Evolutionary conservation across 2,113 vertebrate species (phyloP).

Genomic region (Nycticebus coucang): DNA sequence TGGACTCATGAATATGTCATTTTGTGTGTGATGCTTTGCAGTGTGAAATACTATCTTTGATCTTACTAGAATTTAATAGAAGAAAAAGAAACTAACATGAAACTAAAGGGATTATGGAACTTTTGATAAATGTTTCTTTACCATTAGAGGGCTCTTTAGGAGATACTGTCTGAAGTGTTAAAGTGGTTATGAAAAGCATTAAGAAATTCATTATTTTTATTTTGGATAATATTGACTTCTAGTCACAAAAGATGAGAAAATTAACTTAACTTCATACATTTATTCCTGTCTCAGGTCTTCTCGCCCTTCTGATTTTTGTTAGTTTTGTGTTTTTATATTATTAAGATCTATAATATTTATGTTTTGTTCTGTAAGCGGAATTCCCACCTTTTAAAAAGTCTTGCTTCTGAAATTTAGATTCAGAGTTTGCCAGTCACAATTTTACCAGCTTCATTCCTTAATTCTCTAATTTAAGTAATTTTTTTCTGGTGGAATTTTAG

Average conservation of each 20-base stretch:
- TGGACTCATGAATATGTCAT: neutral
- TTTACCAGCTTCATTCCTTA: constrained; percentile 19
- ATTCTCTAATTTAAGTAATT: constrained; percentile 31
- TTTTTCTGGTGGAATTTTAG: constrained; percentile 42
- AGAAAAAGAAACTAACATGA: neutral
- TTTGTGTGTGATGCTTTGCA: neutral
- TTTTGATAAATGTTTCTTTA: constrained; percentile 24
- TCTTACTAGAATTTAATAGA: constrained; percentile 46
- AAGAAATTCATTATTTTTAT: constrained; percentile 13
- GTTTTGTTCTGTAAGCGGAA: constrained; percentile 16
- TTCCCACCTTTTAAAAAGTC: neutral
- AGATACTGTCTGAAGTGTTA: constrained; percentile 16
- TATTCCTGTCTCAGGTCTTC: neutral
- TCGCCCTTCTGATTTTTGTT: constrained; percentile 6
- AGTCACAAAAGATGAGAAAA: constrained; percentile 25
- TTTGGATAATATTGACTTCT: neutral
- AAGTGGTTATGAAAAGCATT: constrained; percentile 37
- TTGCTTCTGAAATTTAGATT: constrained; percentile 10
- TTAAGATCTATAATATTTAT: neutral
- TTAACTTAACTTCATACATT: constrained; percentile 2
- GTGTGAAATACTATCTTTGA: neutral
- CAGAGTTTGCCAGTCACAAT: neutral
- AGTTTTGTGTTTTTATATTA: constrained; percentile 6
- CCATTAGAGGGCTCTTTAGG: neutral
- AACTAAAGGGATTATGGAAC: neutral